Base-by-base conservation (phyloP, 2,113 vertebrate species). In the Xerus inauris region DNA sequence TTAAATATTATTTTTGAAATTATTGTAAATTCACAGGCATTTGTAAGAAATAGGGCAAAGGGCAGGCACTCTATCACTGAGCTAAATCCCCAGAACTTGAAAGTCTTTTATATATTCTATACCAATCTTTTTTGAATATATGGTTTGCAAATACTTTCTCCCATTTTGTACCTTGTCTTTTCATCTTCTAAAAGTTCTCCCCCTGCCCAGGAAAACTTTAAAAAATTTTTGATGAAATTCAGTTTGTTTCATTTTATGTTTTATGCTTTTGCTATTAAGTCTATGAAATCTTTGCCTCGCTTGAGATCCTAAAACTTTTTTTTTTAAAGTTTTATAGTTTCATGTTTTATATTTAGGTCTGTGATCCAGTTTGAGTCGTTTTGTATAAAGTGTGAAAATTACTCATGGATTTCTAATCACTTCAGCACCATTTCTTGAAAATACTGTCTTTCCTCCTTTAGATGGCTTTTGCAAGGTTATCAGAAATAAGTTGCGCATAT, bases 1-100 rank as follows among this genome's bases (percentile, higher is more conserved):
- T 69, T 49, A 81, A 73, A 87, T 80, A 71, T 76, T 87, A 54
- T 79, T 81, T 90, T 82, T 62, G 8, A 83, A 87, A 91, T 87
- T n/a, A 32, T 42, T 19, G 5, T 67, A 45, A 24, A 81, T 38
- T 90, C 64, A 72, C 45, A 49, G 24, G 65, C 47, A 84, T 2
- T 79, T 96, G 8, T 57, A 65, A 79, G 51, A 88, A 79, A 51
- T 42, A 51, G 51, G 51, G 51, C 17, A 51, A 51, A 51, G 51
- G 51, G 54, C 54, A 57, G 22, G 54, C 20, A 22, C 54, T 57
- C 54, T 57, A 20, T 22, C 20, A 7, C 54, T 22, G 20, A 20
- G 20, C 19, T 57, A 57, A 57, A 22, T 57, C 54, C 19, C 19
- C 54, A 22, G 20, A 54, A 54, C 54, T 54, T 54, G 19, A 40